Base-by-base conservation (phyloP, 2,888 invertebrate species). In the Dasypogon diadema region DNA sequence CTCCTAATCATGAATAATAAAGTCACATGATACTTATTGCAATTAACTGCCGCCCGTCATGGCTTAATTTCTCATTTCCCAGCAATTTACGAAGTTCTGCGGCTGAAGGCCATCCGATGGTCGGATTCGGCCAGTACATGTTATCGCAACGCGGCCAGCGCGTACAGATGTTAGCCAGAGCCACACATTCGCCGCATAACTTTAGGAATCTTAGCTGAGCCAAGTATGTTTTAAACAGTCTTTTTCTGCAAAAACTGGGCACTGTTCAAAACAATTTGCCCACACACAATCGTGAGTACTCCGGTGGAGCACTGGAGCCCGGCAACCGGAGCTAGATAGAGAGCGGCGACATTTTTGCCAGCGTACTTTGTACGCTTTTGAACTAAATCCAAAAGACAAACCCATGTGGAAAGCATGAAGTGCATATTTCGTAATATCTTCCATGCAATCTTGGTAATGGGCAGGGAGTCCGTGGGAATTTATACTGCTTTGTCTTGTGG, bases 21-120 rank as follows among this genome's bases (percentile, higher is more conserved):
- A 54, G 54, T 54, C 70, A 70, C 34, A 70, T 70, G 54, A 70
- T 70, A 54, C 70, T 70, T 34, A 54, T 14, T 54, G 10, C 30
- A 70, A 70, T 70, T 70, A 70, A 70, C 68, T 54, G 18, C 54
- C 54, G 34, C 70, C 54, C 54, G 51, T 70, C 54, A 70, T 54
- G 54, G 48, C 54, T 54, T 70, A 51, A 70, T 70, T 54, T 54
- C 34, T 70, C 18, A 54, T 18, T 70, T 34, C 34, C 54, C 65
- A 70, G 12, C 34, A 16, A 54, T 70, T 54, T 51, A 12, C 21
- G 30, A 51, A 70, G 30, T 48, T 48, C 51, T 48, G 48, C 24
- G 48, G 51, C 14, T 54, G 70, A 54, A 70, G 70, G 70, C 54
- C 21, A 54, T 48, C 26, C 48, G 34, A 26, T 48, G 16, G 10